Evolutionary conservation across 2,888 invertebrate species (phyloP).

Genomic region (Nephrocerus scutellatus): DNA sequence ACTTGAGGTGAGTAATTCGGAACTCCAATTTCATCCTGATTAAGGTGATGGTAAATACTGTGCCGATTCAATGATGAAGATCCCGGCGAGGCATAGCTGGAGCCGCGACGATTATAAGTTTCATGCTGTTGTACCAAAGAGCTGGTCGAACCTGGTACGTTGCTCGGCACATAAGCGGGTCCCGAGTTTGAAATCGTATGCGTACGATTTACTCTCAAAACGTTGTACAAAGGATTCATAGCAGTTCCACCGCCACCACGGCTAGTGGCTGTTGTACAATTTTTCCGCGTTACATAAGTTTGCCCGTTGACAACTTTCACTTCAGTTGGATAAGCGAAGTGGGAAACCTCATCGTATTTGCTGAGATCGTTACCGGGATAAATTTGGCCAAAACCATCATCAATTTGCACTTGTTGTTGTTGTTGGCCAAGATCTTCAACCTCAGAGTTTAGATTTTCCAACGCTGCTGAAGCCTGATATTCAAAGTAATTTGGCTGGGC

Average conservation of each 20-base stretch:
- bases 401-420: constrained; percentile 30
- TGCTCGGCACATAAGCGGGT: constrained; percentile 8
- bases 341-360: constrained; percentile 38
- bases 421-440: constrained; percentile 23
- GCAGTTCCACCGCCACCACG: constrained; percentile 21
- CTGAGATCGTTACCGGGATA: constrained; percentile 36
- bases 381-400: constrained; percentile 27
- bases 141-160: too few species aligned
- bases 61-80: constrained; percentile 17
- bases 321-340: constrained; percentile 40
- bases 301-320: constrained; percentile 42
- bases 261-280: constrained; percentile 36
- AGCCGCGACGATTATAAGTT: too few species aligned
- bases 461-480: constrained; percentile 33
- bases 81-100: constrained; percentile 17
- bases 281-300: constrained; percentile 41
- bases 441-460: constrained; percentile 28
- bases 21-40: constrained; percentile 35
- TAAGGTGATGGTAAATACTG: constrained; percentile 34
- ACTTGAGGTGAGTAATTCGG: constrained; percentile 38
- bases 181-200: constrained; percentile 24
- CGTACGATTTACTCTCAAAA: constrained; percentile 29
- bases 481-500: constrained; percentile 43
- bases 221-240: constrained; percentile 26
- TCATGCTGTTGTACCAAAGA: too few species aligned